Percentiles rank a stretch among this genome's conserved stretches.
Conservation (phyloP, 2,113 vertebrate genomes). For the Myocastor coypus region DNA sequence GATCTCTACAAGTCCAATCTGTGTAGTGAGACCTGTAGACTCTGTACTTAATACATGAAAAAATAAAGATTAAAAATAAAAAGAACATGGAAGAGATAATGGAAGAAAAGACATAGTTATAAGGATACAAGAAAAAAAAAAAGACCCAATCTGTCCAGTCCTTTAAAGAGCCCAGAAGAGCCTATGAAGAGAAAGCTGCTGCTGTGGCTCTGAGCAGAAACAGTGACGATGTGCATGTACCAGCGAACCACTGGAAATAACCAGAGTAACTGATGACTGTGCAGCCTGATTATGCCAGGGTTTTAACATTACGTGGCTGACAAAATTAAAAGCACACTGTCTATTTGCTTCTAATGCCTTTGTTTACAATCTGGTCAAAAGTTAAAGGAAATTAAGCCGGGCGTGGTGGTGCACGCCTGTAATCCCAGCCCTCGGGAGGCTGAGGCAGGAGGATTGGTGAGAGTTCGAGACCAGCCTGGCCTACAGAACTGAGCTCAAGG, state of each 20-base stretch:
- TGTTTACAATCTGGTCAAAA: background rate
- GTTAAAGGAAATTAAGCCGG: background rate
- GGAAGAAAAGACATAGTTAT: background rate
- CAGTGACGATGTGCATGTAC: background rate
- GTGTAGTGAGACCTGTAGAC: too few species aligned
- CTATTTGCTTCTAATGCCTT: background rate
- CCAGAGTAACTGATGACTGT: background rate
- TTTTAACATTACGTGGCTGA: background rate
- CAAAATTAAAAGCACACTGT: slow-evolving; percentile 13
- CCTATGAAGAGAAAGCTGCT: background rate
- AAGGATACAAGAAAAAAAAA: slow-evolving; percentile 15
- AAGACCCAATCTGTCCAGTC: background rate
- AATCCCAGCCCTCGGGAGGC: too few species aligned
- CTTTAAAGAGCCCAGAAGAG: background rate
- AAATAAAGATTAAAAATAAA: background rate
- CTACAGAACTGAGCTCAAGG: too few species aligned
- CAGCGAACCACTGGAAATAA: background rate
- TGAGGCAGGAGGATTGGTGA: too few species aligned
- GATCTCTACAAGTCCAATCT: too few species aligned
- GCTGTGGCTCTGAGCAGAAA: background rate
- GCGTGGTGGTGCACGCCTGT: too few species aligned
- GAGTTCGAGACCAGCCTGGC: too few species aligned
- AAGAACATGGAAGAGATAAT: slow-evolving; percentile 69
- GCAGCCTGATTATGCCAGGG: background rate
- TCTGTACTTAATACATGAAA: too few species aligned